phyloP scores from a whole-genome alignment of 1,140 invertebrate species.

The Neocloeon triangulifer region DNA sequence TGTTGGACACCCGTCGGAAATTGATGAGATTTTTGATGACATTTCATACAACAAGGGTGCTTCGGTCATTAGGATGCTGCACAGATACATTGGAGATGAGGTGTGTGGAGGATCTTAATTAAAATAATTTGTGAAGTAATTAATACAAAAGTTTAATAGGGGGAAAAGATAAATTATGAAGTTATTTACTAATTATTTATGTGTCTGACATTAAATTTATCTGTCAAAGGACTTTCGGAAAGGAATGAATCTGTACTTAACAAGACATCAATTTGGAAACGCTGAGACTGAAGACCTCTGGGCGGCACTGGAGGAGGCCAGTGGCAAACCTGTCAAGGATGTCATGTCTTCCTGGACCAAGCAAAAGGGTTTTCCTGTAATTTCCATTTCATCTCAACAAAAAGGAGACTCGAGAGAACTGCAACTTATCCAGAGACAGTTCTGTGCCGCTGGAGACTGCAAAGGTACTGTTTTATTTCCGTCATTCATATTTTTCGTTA shows the following conservation, averaged over 20 bases:
- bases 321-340: constrained; percentile 67
- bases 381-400: constrained; percentile 23
- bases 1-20: constrained; percentile 70
- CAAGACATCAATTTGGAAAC: constrained; percentile 69
- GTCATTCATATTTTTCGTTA: too few species aligned
- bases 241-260: constrained; percentile 85
- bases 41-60: constrained; percentile 90
- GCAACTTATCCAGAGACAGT: constrained; percentile 60
- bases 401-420: constrained; percentile 33
- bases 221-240: constrained; percentile 54
- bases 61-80: constrained; percentile 89
- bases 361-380: constrained; percentile 75
- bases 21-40: constrained; percentile 88
- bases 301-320: constrained; percentile 69
- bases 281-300: constrained; percentile 90
- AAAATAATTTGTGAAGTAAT: not conserved
- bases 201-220: constrained; percentile 2
- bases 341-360: constrained; percentile 92
- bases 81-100: constrained; percentile 82
- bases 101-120: constrained; percentile 11
- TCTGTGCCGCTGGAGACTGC: constrained; percentile 52
- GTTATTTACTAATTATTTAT: not conserved
- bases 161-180: not conserved
- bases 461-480: too few species aligned
- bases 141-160: not conserved